Conservation (phyloP, 2,797 vertebrate species). For the Prionace glauca region DNA sequence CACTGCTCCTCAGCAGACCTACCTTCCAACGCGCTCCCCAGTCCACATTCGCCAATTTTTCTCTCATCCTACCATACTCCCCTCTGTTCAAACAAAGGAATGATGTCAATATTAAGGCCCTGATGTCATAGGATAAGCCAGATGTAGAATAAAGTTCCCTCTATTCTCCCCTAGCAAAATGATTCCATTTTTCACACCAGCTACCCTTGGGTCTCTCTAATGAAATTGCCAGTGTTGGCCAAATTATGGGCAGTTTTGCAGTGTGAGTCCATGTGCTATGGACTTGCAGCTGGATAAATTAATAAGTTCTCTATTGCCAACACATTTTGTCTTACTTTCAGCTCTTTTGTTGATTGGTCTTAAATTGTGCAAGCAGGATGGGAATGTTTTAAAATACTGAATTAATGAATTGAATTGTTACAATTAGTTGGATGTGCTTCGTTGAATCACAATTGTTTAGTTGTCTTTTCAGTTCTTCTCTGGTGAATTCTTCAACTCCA, state of each 20-base stretch:
- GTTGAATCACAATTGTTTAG: slow-evolving; percentile 7
- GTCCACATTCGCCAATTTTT: too few species aligned
- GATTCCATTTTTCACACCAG: neutral
- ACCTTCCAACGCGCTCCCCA: too few species aligned
- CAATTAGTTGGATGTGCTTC: neutral
- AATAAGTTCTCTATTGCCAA: neutral
- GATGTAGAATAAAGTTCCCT: neutral
- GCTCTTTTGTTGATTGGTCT: neutral
- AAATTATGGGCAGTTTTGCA: neutral
- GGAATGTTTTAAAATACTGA: neutral
- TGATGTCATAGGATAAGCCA: too few species aligned
- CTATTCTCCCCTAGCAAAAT: neutral
- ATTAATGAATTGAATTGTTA: slow-evolving; percentile 33
- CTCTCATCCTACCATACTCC: too few species aligned
- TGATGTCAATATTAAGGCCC: too few species aligned
- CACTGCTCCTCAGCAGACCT: too few species aligned
- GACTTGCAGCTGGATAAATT: neutral
- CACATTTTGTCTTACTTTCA: neutral
- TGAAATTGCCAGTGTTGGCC: neutral
- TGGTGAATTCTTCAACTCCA: neutral
- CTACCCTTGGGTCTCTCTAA: neutral
- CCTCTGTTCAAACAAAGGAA: too few species aligned
- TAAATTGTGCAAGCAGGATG: neutral
- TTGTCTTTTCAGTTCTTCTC: neutral
- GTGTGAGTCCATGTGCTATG: neutral